Conservation (phyloP, 1,140 invertebrate genomes). For the Pseudomyrmex dendroicus region DNA sequence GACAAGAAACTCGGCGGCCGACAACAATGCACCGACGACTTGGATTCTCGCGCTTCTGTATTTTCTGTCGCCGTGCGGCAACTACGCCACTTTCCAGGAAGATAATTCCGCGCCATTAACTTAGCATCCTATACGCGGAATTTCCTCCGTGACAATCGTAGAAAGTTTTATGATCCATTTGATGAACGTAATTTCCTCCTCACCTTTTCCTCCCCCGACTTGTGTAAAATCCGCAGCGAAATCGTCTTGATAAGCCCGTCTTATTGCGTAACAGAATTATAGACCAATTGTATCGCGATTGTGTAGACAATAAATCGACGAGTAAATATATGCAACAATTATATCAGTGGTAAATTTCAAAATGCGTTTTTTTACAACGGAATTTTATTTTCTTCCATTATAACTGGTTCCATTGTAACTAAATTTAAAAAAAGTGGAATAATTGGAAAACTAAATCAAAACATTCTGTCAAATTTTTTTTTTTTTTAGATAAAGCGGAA, state of each 20-base stretch:
- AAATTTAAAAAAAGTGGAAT: too few relatives aligned
- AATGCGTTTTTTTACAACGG: too few relatives aligned
- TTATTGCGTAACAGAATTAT: slow-evolving; percentile 9
- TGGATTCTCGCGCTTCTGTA: slow-evolving; percentile 28
- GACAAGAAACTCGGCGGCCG: slow-evolving; percentile 1
- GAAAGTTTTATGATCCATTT: slow-evolving; percentile 30
- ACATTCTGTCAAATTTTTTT: too few relatives aligned
- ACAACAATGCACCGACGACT: slow-evolving; percentile 3
- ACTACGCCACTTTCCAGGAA: slow-evolving; percentile 53
- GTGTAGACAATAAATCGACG: too few relatives aligned
- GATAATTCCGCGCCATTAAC: slow-evolving; percentile 31
- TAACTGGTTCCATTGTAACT: too few relatives aligned
- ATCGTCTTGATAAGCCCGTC: neutral
- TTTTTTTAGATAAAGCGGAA: too few relatives aligned
- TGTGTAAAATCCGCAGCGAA: neutral
- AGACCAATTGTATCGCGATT: too few relatives aligned
- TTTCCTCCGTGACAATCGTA: slow-evolving; percentile 2
- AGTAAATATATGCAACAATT: too few relatives aligned
- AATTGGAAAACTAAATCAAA: too few relatives aligned
- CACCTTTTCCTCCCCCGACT: neutral
- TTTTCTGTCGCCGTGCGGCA: slow-evolving; percentile 5
- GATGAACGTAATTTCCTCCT: neutral
- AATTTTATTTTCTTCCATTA: too few relatives aligned
- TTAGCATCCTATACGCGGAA: slow-evolving; percentile 34
- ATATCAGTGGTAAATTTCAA: too few relatives aligned